Percentiles rank a stretch among this genome's conserved stretches.
Conservation (phyloP, 2,888 invertebrate genomes). For the Pachydiplax longipennis region DNA sequence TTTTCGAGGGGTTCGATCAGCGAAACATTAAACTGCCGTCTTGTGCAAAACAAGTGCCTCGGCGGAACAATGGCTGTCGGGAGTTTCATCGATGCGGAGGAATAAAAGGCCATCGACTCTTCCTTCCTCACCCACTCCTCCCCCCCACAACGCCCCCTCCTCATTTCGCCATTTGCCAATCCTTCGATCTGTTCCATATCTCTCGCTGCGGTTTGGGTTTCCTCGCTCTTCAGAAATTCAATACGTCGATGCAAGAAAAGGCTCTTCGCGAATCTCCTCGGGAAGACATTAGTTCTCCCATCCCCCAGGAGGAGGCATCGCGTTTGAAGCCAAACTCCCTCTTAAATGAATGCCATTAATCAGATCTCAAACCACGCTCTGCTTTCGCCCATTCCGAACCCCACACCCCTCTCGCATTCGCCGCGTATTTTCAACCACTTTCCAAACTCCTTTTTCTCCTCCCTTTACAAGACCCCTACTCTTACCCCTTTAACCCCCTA, state of each 20-base stretch:
- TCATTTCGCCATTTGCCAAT: slow-evolving; percentile 48
- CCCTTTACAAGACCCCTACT: slow-evolving; percentile 40
- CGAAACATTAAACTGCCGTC: slow-evolving; percentile 25
- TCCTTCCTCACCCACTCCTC: slow-evolving; percentile 57
- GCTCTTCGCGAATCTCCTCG: background rate
- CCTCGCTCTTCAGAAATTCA: slow-evolving; percentile 34
- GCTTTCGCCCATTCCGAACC: slow-evolving; percentile 8
- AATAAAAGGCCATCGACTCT: slow-evolving; percentile 54
- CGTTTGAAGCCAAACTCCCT: slow-evolving; percentile 29
- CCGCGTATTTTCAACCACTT: slow-evolving; percentile 1
- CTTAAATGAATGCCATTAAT: slow-evolving; percentile 38
- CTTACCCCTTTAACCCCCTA: background rate
- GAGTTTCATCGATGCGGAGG: slow-evolving; percentile 36
- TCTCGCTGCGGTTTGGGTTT: background rate
- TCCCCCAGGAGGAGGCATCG: slow-evolving; percentile 10
- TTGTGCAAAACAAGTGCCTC: slow-evolving; percentile 33
- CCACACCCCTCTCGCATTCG: background rate
- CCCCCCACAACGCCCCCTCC: slow-evolving; percentile 53
- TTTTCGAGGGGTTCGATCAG: slow-evolving; percentile 28
- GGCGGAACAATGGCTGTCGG: slow-evolving; percentile 21
- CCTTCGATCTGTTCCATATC: slow-evolving; percentile 37
- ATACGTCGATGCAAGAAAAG: slow-evolving; percentile 43
- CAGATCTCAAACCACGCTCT: slow-evolving; percentile 33
- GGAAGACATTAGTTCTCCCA: slow-evolving; percentile 34
- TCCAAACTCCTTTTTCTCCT: slow-evolving; percentile 47